Conservation (phyloP, 2,113 vertebrate genomes). For the Scartelaos histophorus region DNA sequence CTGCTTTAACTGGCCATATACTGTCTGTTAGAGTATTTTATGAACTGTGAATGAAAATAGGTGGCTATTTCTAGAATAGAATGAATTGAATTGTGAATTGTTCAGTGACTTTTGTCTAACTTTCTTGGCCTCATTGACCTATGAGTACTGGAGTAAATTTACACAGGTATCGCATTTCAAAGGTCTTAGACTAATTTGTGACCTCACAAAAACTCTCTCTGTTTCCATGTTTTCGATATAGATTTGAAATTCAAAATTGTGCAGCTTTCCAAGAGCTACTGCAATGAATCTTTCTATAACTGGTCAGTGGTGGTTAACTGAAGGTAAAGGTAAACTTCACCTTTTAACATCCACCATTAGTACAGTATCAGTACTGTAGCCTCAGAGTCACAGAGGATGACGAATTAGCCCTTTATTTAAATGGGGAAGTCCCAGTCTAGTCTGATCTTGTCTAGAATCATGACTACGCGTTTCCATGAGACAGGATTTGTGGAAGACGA, state of each 20-base stretch:
- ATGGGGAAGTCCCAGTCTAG: constrained; percentile 19
- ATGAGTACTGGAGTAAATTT: neutral
- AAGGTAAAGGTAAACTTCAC: neutral
- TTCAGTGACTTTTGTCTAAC: neutral
- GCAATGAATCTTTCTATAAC: too few relatives aligned
- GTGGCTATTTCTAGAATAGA: too few relatives aligned
- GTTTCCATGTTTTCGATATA: too few relatives aligned
- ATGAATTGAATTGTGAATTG: too few relatives aligned
- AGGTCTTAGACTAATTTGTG: neutral
- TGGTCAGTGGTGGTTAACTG: too few relatives aligned
- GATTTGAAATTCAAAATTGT: too few relatives aligned
- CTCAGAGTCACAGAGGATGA: constrained; percentile 6
- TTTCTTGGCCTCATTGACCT: neutral
- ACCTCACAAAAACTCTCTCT: neutral
- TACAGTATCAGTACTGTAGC: neutral
- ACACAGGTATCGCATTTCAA: neutral
- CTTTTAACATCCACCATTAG: neutral
- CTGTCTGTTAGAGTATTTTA: neutral
- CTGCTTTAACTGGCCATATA: neutral
- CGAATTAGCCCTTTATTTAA: constrained; percentile 34
- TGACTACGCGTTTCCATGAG: constrained; percentile 21
- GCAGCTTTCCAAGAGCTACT: too few relatives aligned
- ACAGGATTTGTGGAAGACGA: constrained; percentile 44
- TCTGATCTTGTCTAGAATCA: neutral
- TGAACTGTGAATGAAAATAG: too few relatives aligned